Conservation (phyloP, 2,888 invertebrate species). For the Desoria tigrina region DNA sequence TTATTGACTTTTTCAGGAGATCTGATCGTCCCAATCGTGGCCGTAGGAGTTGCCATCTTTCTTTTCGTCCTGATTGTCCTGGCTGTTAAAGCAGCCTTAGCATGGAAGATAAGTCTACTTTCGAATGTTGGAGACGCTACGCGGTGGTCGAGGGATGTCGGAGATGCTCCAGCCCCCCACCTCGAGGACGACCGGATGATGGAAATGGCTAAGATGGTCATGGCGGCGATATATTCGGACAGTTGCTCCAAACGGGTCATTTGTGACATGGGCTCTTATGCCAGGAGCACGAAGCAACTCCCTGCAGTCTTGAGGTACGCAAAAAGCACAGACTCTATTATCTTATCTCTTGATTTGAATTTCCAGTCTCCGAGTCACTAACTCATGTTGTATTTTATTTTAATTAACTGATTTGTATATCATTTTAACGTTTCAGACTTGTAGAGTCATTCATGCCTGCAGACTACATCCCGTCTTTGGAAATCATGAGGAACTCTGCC, state of each 20-base stretch:
- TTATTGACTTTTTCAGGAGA: constrained; percentile 47
- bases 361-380: not conserved
- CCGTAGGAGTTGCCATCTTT: constrained; percentile 51
- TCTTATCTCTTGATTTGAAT: not conserved
- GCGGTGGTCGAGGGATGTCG: constrained; percentile 14
- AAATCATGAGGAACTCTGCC: constrained; percentile 30
- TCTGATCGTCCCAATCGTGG: constrained; percentile 50
- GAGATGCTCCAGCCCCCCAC: constrained; percentile 34
- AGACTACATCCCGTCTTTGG: constrained; percentile 30
- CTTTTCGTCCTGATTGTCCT: constrained; percentile 49
- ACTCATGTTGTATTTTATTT: not conserved
- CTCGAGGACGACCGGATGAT: constrained; percentile 39
- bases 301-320: constrained; percentile 31
- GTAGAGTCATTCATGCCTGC: constrained; percentile 34
- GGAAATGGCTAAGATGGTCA: constrained; percentile 38
- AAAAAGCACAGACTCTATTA: too few species aligned
- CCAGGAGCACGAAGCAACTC: constrained; percentile 32
- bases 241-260: constrained; percentile 44
- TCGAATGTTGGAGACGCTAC: constrained; percentile 28
- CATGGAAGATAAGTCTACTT: constrained; percentile 45
- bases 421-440: constrained; percentile 16
- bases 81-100: constrained; percentile 50
- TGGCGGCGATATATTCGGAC: constrained; percentile 42
- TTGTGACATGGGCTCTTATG: constrained; percentile 45
- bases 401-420: not conserved